Conservation (phyloP, 1,140 invertebrate genomes). For the Penaeus vannamei region DNA sequence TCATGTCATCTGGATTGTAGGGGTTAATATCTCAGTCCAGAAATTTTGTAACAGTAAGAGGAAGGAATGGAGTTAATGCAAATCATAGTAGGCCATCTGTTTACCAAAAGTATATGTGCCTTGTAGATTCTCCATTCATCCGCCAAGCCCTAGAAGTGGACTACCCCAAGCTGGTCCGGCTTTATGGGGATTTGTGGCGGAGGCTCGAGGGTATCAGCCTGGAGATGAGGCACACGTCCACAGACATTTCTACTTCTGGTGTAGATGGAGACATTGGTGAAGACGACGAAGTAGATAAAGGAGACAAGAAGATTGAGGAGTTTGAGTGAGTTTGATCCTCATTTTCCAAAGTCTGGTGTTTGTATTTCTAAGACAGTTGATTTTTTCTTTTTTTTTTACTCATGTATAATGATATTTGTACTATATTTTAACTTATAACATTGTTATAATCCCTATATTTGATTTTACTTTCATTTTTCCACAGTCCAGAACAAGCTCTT, state of each 20-base stretch:
- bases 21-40: too few relatives aligned
- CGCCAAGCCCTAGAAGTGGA: conserved; percentile 90
- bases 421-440: too few relatives aligned
- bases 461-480: not conserved
- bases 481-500: conserved; percentile 73
- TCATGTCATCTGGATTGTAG: too few relatives aligned
- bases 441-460: not conserved
- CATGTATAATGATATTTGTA: too few relatives aligned
- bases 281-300: not conserved
- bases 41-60: too few relatives aligned
- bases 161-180: conserved; percentile 86
- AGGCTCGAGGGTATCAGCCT: conserved; percentile 72
- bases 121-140: conserved; percentile 78
- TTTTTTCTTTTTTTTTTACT: too few relatives aligned
- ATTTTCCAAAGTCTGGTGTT: too few relatives aligned
- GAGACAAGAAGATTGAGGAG: not conserved
- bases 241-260: not conserved
- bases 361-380: too few relatives aligned
- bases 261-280: not conserved
- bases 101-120: not conserved
- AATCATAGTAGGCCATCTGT: too few relatives aligned
- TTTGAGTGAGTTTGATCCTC: too few relatives aligned
- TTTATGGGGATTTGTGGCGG: conserved; percentile 79
- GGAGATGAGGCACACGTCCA: conserved; percentile 47
- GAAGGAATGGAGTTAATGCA: too few relatives aligned